A percentile compares a stretch with the other conserved stretches of the same genome.
phyloP scores from a whole-genome alignment of 2,113 vertebrate genomes.

The Nannobrachium achirus region DNA sequence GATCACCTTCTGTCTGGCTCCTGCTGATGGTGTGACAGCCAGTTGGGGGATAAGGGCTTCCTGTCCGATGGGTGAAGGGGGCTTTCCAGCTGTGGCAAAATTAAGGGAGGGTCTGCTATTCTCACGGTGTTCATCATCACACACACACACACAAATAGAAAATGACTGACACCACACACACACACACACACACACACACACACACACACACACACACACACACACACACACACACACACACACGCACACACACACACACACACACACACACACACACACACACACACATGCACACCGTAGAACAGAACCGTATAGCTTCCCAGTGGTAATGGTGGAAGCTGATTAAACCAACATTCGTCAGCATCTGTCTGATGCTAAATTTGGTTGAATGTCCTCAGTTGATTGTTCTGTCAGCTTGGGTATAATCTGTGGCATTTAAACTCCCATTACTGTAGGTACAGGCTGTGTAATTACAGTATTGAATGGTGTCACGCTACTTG shows the following conservation, averaged over 20 bases:
- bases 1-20: constrained; percentile 54
- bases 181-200: background rate
- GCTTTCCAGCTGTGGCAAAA: constrained; percentile 50
- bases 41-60: constrained; percentile 38
- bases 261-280: background rate
- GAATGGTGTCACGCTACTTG: constrained; percentile 23
- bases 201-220: background rate
- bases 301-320: constrained; percentile 20
- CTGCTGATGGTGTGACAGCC: constrained; percentile 38
- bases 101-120: constrained; percentile 36
- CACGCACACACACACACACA: background rate
- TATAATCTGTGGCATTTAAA: constrained; percentile 41
- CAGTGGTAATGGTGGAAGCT: constrained; percentile 48
- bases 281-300: constrained; percentile 24
- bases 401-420: constrained; percentile 52
- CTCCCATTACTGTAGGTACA: constrained; percentile 14
- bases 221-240: constrained; percentile 3
- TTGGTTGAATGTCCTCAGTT: constrained; percentile 29
- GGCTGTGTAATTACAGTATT: constrained; percentile 36
- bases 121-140: constrained; percentile 20
- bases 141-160: constrained; percentile 12
- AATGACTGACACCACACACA: background rate
- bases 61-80: constrained; percentile 54
- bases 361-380: constrained; percentile 55
- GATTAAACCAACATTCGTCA: constrained; percentile 44